These are phyloP conservation scores for Sweltsa coloradensis DNA, from an alignment of 1,140 invertebrate genomes.

Conservation along the genomic window DNA sequence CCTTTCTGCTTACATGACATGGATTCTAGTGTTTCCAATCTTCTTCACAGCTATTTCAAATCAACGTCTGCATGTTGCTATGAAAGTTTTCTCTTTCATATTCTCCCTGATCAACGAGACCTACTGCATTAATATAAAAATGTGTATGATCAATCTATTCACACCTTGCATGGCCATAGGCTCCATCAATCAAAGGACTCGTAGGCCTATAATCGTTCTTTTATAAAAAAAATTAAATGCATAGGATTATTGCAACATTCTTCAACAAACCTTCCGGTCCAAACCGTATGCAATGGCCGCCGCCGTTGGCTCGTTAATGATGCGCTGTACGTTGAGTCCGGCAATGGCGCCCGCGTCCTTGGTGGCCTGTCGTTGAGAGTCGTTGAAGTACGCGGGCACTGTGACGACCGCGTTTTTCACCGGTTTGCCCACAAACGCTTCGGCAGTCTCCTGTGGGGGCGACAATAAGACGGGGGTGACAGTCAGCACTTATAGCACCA, in stretches of 20 bases:
- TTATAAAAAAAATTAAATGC: no score
- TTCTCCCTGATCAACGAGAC: no score
- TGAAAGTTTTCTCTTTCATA: no score
- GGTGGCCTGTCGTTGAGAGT: constrained; percentile 94
- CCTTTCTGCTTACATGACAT: neutral
- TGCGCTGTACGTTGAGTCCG: constrained; percentile 94
- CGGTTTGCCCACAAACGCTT: constrained; percentile 39
- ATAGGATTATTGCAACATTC: no score
- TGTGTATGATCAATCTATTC: no score
- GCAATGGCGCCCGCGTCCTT: constrained; percentile 85
- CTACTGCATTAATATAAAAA: no score
- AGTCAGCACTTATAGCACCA: no score
- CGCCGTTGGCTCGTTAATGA: constrained; percentile 99
- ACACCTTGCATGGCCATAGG: no score
- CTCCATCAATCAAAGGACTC: no score
- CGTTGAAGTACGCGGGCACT: constrained; percentile 97
- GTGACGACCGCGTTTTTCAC: constrained; percentile 98
- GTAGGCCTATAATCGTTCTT: no score
- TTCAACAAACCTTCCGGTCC: constrained; percentile 91
- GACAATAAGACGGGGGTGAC: no score
- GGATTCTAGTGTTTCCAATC: constrained; percentile 15
- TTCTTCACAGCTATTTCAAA: constrained; percentile 18
- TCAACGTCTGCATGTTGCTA: no score
- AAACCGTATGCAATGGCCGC: constrained; percentile 99
- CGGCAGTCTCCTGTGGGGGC: constrained; percentile 43